Evolutionary conservation across 2,113 vertebrate species (phyloP), one percentile per base, ranked within the genome.

Genomic region (Eretmodus cyanostictus): DNA sequence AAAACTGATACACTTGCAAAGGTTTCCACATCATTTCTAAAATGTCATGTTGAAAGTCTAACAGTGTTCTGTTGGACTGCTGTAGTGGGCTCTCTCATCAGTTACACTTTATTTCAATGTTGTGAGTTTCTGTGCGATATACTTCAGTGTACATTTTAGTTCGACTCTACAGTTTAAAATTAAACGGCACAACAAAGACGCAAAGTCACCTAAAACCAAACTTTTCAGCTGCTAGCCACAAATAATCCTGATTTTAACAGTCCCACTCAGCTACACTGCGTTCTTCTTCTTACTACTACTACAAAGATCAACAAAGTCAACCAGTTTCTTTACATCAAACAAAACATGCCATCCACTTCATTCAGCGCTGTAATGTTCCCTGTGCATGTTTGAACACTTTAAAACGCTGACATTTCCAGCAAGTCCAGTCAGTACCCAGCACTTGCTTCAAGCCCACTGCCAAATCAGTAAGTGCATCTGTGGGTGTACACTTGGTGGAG

Each of bases 351-450:
- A 34, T 57, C 36, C 13, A 54, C 13, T 53, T 63, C 63, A 31
- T 57, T 76, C 45, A 66, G 45, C 55, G 11, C 81, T 81, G 12
- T 8, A 55, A 57, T 16, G 34, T 34, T 59, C 53, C 13, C 45
- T 78, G 40, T 85, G 49, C 14, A 14, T 83, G 84, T 66, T 34
- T 73, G 14, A 78, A 90, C 1, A 36, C 61, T 68, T 84, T 31
- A 49, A 82, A 80, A 61, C 11, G 19, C 31, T 85, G 86, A 89
- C 57, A 89, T 93, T 91, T 91, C 31, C 81, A 91, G 63, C 84
- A 90, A 71, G 85, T 85, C 82, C 76, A 85, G 84, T 85, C 85
- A 83, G 86, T 80, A n/a, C 63, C 55, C 63, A 40, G 84, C 61
- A 86, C 14, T n/a, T 45, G 80, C 47, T 34, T 66, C 1, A n/a